Evolutionary conservation across 2,113 vertebrate genomes (phyloP), one percentile per base, ranked within the genome.

Genomic region (Antechinus stuartii): DNA sequence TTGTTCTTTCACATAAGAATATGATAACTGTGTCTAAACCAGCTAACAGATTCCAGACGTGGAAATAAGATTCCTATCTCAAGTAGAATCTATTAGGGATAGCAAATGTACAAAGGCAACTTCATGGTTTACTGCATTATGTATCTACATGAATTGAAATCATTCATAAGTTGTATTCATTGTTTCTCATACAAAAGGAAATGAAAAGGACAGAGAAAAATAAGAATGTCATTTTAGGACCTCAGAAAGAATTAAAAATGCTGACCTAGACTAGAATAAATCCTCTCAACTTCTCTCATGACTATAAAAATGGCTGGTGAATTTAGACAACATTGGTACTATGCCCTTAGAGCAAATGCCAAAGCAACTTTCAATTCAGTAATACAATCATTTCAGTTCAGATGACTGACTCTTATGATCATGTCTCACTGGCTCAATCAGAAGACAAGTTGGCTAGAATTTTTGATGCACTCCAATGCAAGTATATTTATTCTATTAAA

Each of bases 61-160:
- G 89, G 94, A 96, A 97, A 93, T 92, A 93, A 98, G 97, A 95
- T 95, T 84, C 91, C 93, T 95, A 96, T 97, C 68, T 97, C 91
- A 96, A 98, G 96, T 97, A 93, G 89, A 98, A 98, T 96, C 96
- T 97, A 97, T 95, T 97, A 91, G 6, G 90, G 98, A 94, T 49
- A 96, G 95, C 92, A 92, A 96, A 56, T 55, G 54, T 54, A 57
- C 91, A 98, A 92, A 97, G 97, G 96, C 93, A 98, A 95, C 97
- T 98, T 98, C 35, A 94, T 26, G 97, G 97, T 97, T 97, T 97
- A 97, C 97, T 95, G 6, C 92, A 54, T 95, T 94, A 93, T 93
- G 91, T 97, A 97, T 97, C 97, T 96, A 95, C 91, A 93, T 97
- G 96, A 98, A 97, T 89, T 95, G 90, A 68, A 97, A 95, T 96